Evolutionary conservation across 2,113 vertebrate genomes (phyloP), one percentile per base, ranked within the genome.

Genomic region (Barbus barbus): DNA sequence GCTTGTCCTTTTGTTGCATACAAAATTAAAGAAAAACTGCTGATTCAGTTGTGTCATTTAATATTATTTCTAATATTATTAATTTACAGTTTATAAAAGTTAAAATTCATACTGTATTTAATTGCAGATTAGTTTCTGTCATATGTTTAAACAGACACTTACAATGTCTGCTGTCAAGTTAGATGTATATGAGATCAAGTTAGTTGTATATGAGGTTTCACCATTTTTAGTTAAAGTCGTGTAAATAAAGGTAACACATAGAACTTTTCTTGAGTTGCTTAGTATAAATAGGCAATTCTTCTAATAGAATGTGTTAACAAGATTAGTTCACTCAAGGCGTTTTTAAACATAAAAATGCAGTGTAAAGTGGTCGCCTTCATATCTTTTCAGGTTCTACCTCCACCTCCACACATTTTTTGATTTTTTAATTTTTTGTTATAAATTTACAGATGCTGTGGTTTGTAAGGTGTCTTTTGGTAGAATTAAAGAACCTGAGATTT

Each of bases 211-310:
- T 56, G 53, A 56, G 9, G 20, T 56, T 22, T 53, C 20, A 56
- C 20, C 7, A 20, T 56, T 56, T 18, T 56, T 22, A 56, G 53
- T 56, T 26, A 60, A 60, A 60, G 58, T 24, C 4, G 5, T 13
- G n/a, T 61, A 69, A 56, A 56, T 56, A 22, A 56, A 56, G 53
- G 53, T 9, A 69, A 67, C 31, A 33, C 3, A 67, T 9, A 31
- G 0, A 65, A 31, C 14, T 65, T 16, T 1, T 6, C 11, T 48
- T 18, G 36, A 18, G 14, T 9, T 80, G 84, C 85, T 88, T 90
- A 87, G 78, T 88, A 90, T 89, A 92, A 90, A 65, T 28, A 26
- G 3, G 36, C 20, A 36, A 38, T 9, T 63, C 12, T 44, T 46
- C n/a, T 26, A 46, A 74, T 74, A 46, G 12, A 74, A 74, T 46